phyloP scores from a whole-genome alignment of 92 coral and sea anemone genomes.

The Actinernus sp. region DNA sequence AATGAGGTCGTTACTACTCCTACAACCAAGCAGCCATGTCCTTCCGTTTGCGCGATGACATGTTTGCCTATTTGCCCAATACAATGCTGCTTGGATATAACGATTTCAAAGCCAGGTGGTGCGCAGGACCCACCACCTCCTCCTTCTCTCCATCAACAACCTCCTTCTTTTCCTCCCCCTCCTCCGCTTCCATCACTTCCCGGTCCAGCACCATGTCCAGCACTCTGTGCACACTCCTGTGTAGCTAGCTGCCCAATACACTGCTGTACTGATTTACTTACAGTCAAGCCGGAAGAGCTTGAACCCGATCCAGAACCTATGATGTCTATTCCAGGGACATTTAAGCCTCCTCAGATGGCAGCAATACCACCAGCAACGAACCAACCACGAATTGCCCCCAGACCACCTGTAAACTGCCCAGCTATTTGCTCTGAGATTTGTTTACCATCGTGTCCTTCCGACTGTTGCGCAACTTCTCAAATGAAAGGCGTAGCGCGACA shows the following conservation, averaged over 20 bases:
- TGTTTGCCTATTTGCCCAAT: constrained; percentile 44
- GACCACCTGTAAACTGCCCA: constrained; percentile 21
- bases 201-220: constrained; percentile 10
- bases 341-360: background rate
- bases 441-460: constrained; percentile 22
- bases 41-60: constrained; percentile 19
- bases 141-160: background rate
- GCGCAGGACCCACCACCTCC: background rate
- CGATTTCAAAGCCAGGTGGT: constrained; percentile 4
- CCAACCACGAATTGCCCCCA: background rate
- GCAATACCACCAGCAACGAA: background rate
- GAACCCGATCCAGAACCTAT: constrained; percentile 40
- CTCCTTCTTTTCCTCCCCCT: background rate
- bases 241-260: constrained; percentile 49
- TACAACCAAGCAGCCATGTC: constrained; percentile 18
- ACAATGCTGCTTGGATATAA: constrained; percentile 31
- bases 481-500: constrained; percentile 11
- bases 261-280: constrained; percentile 42
- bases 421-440: constrained; percentile 39
- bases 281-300: constrained; percentile 41
- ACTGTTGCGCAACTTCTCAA: constrained; percentile 13
- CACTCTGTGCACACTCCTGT: constrained; percentile 47
- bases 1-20: background rate
- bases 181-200: background rate
- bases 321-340: no score